Percentiles rank a stretch among this genome's conserved stretches.
Evolutionary conservation across 2,113 vertebrate species (phyloP).

Genomic region (Nerophis lumbriciformis): DNA sequence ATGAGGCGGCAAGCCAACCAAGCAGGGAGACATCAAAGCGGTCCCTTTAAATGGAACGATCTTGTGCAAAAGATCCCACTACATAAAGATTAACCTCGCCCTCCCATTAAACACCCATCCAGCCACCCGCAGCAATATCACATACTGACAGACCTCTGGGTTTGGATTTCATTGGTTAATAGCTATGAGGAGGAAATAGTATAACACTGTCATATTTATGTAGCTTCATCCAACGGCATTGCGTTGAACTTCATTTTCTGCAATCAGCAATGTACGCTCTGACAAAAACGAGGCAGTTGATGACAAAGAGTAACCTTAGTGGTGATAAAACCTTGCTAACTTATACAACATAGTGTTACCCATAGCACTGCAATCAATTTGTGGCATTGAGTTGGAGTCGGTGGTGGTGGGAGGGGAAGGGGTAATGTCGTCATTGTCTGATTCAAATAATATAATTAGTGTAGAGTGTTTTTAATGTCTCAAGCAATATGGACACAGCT

Average conservation of each 20-base stretch:
- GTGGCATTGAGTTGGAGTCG: no score
- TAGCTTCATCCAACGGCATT: no score
- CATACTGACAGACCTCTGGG: slow-evolving; percentile 49
- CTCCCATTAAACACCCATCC: slow-evolving; percentile 20
- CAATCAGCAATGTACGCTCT: not conserved
- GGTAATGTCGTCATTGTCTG: no score
- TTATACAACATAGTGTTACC: no score
- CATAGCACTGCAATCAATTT: no score
- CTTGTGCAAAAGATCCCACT: slow-evolving; percentile 61
- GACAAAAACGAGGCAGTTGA: not conserved
- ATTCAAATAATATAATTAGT: no score
- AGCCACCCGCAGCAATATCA: slow-evolving; percentile 46
- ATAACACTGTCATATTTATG: no score
- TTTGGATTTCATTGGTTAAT: slow-evolving; percentile 64
- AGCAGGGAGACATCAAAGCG: slow-evolving; percentile 61
- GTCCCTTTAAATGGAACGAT: slow-evolving; percentile 65
- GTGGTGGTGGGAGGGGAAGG: no score
- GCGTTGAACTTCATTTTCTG: not conserved
- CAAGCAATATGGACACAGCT: no score
- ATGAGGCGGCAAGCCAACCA: slow-evolving; percentile 29
- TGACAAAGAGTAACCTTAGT: not conserved
- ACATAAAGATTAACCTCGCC: slow-evolving; percentile 63
- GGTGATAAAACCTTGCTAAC: no score
- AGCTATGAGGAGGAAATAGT: slow-evolving; percentile 23
- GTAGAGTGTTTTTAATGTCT: no score